Evolutionary conservation across 1,140 invertebrate species (phyloP).

Genomic region (Drosophila micromelanica): DNA sequence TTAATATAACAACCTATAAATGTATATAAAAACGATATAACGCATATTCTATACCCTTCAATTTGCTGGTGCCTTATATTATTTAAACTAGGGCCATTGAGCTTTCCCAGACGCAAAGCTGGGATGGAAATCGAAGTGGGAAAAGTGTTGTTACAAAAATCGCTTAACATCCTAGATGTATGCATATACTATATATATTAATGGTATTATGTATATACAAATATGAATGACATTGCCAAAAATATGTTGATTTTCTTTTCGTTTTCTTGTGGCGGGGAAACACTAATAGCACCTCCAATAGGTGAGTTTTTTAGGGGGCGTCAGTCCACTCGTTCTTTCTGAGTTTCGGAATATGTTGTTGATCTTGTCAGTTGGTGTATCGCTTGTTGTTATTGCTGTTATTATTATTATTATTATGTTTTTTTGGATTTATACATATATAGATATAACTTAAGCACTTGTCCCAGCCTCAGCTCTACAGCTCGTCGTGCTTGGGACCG

Average conservation of each 20-base stretch:
- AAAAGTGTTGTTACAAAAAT: constrained; percentile 13
- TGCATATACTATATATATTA: constrained; percentile 22
- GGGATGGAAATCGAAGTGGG: constrained; percentile 19
- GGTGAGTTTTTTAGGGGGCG: constrained; percentile 6
- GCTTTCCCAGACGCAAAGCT: constrained; percentile 33
- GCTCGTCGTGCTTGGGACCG: constrained; percentile 98
- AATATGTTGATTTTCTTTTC: background rate
- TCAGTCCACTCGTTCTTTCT: constrained; percentile 51
- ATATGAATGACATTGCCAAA: constrained; percentile 48
- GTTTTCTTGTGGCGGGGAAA: background rate
- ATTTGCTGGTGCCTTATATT: constrained; percentile 43
- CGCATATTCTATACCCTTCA: constrained; percentile 30
- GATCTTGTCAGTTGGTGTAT: constrained; percentile 32
- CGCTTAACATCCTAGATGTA: constrained; percentile 29
- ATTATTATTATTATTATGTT: constrained; percentile 32
- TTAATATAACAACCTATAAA: constrained; percentile 81
- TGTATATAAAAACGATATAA: constrained; percentile 78
- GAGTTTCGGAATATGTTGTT: constrained; percentile 42
- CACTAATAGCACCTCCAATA: constrained; percentile 12
- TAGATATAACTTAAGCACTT: constrained; percentile 77
- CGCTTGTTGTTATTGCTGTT: constrained; percentile 11
- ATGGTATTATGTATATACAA: constrained; percentile 45
- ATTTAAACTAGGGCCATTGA: constrained; percentile 65
- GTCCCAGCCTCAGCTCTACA: constrained; percentile 87
- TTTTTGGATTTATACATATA: constrained; percentile 44